Base-by-base conservation (phyloP, 2,113 vertebrate genomes). In the Nematolebias whitei region DNA sequence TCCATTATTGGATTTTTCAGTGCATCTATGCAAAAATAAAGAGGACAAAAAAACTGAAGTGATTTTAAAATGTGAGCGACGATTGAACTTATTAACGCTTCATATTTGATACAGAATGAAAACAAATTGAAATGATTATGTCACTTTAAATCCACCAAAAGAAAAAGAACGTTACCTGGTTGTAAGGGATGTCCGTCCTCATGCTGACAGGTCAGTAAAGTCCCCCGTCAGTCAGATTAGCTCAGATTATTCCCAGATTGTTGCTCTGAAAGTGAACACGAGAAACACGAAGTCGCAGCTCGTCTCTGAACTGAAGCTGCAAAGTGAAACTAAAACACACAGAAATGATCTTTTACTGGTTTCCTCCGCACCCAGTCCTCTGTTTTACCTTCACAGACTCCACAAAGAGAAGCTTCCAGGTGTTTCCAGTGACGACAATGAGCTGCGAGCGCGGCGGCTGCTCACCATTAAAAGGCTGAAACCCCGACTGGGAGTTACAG, bases 141-240 rank as follows among this genome's bases (percentile, higher is more conserved):
- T 29, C 7, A 29, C 26, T 29, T 29, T 29, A 29, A 29, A 29
- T 29, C 3, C 3, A 38, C 23, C 18, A 12, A 9, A n/a, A 7
- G 7, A 38, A 39, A 16, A 58, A 11, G 12, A 12, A 1, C 0
- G 24, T 10, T 74, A 93, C 92, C 87, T 86, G 88, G 59, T 84
- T 71, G 50, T 92, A 93, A 10, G 75, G 0, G 51, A 89, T 39
- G 29, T 85, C 79, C 3, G 32, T 57, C 53, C 79, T 87, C 87
- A 91, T 92, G 41, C 41, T 83, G 10, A 70, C 2, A 6, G 59
- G 22, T 20, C 19, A 67, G 12, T 52, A 7, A n/a, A 22, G n/a
- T 56, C 52, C 19, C 5, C 5, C 32, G 32, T 9, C 32, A 10
- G 32, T 38, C 48, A 10, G 55, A 43, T 62, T 43, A 0, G 18